Conservation (phyloP, 2,113 vertebrate genomes). For the Bubalus kerabau region DNA sequence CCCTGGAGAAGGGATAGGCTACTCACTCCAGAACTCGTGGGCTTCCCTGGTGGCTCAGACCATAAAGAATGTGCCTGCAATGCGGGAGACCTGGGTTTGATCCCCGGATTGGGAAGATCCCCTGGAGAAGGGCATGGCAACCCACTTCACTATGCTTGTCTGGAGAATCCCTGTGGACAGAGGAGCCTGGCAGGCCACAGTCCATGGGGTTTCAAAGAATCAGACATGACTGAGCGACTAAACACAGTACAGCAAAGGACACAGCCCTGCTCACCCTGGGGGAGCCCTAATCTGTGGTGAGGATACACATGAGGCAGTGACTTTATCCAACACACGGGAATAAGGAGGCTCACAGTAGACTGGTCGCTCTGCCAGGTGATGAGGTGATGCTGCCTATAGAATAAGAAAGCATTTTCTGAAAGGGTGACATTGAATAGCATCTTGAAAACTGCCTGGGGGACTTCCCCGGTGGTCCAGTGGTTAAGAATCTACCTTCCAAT, state of each 20-base stretch:
- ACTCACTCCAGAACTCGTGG: not conserved
- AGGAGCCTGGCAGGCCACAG: not conserved
- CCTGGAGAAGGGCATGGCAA: not conserved
- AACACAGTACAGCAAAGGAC: not conserved
- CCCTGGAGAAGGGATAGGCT: not conserved
- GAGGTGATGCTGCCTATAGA: not conserved
- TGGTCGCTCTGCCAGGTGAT: fast-evolving
- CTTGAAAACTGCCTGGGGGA: not conserved
- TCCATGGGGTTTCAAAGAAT: not conserved
- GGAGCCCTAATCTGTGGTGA: not conserved
- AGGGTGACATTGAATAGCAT: not conserved
- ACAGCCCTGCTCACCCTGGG: not conserved
- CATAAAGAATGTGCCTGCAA: not conserved
- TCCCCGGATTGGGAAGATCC: not conserved
- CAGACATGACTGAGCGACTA: not conserved
- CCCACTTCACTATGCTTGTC: not conserved
- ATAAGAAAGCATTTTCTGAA: not conserved
- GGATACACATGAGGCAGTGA: fast-evolving
- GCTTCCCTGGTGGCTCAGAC: not conserved
- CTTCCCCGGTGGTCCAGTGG: not conserved
- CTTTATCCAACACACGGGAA: not conserved
- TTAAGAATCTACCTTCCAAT: not conserved
- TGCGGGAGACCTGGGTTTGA: not conserved
- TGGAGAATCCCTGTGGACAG: not conserved
- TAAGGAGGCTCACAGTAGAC: not conserved